Conservation (phyloP, 1,140 invertebrate genomes). For the Eulimnadia texana region DNA sequence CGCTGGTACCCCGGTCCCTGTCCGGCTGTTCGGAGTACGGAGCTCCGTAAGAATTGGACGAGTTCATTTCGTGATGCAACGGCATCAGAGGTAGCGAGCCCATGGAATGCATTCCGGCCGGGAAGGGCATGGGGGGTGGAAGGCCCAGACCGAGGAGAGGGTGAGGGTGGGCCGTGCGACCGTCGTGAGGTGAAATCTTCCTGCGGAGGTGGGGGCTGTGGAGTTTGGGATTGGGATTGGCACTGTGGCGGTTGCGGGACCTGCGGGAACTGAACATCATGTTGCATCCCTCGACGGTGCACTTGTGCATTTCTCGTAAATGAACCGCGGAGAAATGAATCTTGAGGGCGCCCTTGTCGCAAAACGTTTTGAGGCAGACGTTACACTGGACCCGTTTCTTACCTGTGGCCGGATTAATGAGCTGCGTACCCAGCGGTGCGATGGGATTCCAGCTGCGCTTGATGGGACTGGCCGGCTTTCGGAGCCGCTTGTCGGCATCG, state of each 20-base stretch:
- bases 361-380: slow-evolving; percentile 96
- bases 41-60: slow-evolving; percentile 3
- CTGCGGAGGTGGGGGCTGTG: slow-evolving; percentile 84
- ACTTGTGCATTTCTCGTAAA: slow-evolving; percentile 97
- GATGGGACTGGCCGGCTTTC: slow-evolving; percentile 34
- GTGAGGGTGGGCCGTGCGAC: slow-evolving; percentile 41
- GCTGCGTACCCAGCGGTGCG: slow-evolving; percentile 63
- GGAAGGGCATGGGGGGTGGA: slow-evolving; percentile 1
- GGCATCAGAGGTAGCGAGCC: neutral
- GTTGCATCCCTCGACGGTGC: slow-evolving; percentile 94
- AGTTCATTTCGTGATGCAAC: neutral
- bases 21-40: slow-evolving; percentile 12
- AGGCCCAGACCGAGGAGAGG: slow-evolving; percentile 8
- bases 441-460: slow-evolving; percentile 85
- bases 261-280: slow-evolving; percentile 98
- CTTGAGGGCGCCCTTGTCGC: slow-evolving; percentile 98
- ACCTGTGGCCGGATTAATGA: slow-evolving; percentile 78
- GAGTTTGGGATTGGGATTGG: slow-evolving; percentile 95
- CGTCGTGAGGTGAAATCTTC: slow-evolving; percentile 85
- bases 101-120: neutral
- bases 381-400: slow-evolving; percentile 97
- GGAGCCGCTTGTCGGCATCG: slow-evolving; percentile 19
- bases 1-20: slow-evolving; percentile 12
- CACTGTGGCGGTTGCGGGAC: slow-evolving; percentile 89
- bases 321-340: slow-evolving; percentile 99